Conservation (phyloP, 2,888 invertebrate genomes). For the Phalera bucephala region DNA sequence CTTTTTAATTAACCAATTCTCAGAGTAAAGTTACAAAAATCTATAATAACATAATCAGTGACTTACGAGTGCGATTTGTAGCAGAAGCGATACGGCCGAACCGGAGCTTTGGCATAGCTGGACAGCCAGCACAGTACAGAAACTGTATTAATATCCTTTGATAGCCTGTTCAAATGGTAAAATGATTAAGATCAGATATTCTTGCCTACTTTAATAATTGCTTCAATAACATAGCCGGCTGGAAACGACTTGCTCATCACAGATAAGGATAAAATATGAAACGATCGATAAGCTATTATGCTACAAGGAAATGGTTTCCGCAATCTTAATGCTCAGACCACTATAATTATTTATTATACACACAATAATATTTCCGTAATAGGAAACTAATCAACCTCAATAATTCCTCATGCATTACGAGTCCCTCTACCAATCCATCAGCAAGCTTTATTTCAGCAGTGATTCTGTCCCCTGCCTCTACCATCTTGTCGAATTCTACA, state of each 20-base stretch:
- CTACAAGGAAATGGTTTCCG: too few relatives aligned
- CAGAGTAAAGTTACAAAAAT: too few relatives aligned
- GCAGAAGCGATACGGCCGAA: slow-evolving; percentile 51
- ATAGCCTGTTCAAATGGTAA: slow-evolving; percentile 58
- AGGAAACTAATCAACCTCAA: slow-evolving; percentile 57
- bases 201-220: too few relatives aligned
- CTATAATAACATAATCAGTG: slow-evolving; percentile 20
- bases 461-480: slow-evolving; percentile 29
- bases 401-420: slow-evolving; percentile 63
- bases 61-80: slow-evolving; percentile 48
- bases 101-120: slow-evolving; percentile 66
- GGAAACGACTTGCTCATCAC: too few relatives aligned
- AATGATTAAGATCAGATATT: too few relatives aligned
- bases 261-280: too few relatives aligned
- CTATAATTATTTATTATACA: too few relatives aligned
- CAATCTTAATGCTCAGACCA: too few relatives aligned
- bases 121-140: slow-evolving; percentile 63
- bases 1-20: too few relatives aligned
- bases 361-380: too few relatives aligned
- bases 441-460: slow-evolving; percentile 47
- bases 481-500: slow-evolving; percentile 44
- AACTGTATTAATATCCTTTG: slow-evolving; percentile 62
- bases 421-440: slow-evolving; percentile 57
- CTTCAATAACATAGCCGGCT: too few relatives aligned
- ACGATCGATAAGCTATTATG: too few relatives aligned